Conservation (phyloP, 2,797 vertebrate species). For the Taeniopygia guttata region DNA sequence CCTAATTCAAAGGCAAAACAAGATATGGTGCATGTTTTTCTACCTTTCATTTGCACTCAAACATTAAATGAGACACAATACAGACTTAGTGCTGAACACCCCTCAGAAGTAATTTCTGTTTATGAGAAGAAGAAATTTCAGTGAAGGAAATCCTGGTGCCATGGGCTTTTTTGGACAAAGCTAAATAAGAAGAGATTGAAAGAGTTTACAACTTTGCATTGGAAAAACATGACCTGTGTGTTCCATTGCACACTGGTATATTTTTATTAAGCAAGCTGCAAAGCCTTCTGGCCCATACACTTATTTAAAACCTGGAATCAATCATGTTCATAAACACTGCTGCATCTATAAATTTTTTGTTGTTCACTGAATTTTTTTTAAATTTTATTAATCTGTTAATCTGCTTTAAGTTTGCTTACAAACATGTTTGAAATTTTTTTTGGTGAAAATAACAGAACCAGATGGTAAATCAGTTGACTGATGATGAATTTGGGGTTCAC, state of each 20-base stretch:
- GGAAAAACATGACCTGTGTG: not conserved
- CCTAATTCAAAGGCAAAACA: not conserved
- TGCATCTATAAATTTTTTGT: not conserved
- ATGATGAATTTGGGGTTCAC: not conserved
- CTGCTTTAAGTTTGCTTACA: not conserved
- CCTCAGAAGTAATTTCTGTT: not conserved
- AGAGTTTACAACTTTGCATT: not conserved
- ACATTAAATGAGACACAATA: not conserved
- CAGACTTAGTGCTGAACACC: not conserved
- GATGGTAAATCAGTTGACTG: not conserved
- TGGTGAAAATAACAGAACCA: not conserved
- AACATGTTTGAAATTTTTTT: not conserved
- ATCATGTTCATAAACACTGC: rapidly evolving
- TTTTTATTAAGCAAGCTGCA: not conserved
- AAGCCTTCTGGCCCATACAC: not conserved
- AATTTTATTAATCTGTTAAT: not conserved
- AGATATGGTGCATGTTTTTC: not conserved
- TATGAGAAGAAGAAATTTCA: not conserved
- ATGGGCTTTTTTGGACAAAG: not conserved
- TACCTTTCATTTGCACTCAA: not conserved
- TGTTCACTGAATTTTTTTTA: not conserved
- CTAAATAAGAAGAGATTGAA: not conserved
- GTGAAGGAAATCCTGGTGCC: not conserved
- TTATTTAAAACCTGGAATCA: not conserved
- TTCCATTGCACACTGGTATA: not conserved